phyloP scores from a whole-genome alignment of 1,140 invertebrate genomes.

The Sycophila sp. region DNA sequence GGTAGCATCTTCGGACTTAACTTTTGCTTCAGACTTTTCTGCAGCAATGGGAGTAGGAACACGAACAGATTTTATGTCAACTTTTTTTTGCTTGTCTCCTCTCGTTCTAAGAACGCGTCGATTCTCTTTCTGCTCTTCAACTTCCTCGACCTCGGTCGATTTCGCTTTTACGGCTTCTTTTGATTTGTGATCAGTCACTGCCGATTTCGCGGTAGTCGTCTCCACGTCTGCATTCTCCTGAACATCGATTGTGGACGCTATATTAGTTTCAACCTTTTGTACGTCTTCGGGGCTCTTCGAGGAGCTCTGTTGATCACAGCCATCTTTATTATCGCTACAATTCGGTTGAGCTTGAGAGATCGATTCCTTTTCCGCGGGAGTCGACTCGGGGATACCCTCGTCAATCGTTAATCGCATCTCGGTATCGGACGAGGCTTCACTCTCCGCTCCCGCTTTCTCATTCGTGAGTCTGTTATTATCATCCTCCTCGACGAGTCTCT shows the following conservation, averaged over 20 bases:
- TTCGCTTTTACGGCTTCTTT: slow-evolving; percentile 2
- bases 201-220: background rate
- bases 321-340: slow-evolving; percentile 15
- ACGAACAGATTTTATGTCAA: background rate
- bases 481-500: slow-evolving; percentile 25
- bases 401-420: slow-evolving; percentile 34
- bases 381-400: slow-evolving; percentile 14
- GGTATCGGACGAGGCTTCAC: slow-evolving; percentile 12
- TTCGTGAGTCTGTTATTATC: slow-evolving; percentile 7
- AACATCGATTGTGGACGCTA: background rate
- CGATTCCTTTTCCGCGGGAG: background rate
- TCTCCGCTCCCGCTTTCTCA: slow-evolving; percentile 4
- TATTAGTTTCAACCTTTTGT: background rate
- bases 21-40: slow-evolving; percentile 29
- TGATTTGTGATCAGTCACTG: slow-evolving; percentile 2
- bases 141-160: background rate
- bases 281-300: background rate
- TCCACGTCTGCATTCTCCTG: background rate
- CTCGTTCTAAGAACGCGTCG: slow-evolving; percentile 21
- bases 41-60: background rate
- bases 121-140: slow-evolving; percentile 28
- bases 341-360: no score
- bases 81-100: slow-evolving; percentile 29
- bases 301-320: slow-evolving; percentile 26
- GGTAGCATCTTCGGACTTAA: slow-evolving; percentile 27